Conservation (phyloP, 1,140 invertebrate species). For the Doryteuthis pealeii region DNA sequence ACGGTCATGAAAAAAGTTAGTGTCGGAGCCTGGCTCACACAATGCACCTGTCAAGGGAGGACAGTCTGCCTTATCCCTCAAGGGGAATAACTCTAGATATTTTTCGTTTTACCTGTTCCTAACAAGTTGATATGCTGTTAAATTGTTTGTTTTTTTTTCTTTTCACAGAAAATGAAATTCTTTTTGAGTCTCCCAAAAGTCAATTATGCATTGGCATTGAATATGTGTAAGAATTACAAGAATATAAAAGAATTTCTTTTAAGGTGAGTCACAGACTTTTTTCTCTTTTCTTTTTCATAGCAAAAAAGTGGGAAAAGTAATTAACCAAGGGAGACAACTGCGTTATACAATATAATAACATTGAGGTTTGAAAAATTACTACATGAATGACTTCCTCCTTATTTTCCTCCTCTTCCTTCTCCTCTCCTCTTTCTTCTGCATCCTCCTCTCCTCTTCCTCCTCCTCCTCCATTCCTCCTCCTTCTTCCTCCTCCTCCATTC, state of each 20-base stretch:
- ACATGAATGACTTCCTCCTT: no score
- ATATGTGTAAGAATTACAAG: background rate
- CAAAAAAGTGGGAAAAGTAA: no score
- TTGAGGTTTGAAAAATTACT: no score
- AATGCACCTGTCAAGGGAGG: background rate
- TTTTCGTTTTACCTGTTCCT: background rate
- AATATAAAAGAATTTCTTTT: background rate
- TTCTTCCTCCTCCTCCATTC: constrained; percentile 4
- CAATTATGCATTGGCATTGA: background rate
- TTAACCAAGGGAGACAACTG: no score
- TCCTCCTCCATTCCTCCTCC: background rate
- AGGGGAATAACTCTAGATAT: no score
- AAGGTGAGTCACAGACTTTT: background rate
- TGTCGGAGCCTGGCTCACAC: no score
- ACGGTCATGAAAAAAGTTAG: no score
- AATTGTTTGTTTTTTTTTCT: background rate
- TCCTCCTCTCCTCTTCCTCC: background rate
- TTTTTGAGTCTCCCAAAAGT: background rate
- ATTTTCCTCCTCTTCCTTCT: background rate
- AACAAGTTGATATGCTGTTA: background rate
- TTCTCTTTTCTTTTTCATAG: background rate
- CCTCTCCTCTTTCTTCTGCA: no score
- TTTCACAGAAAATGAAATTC: background rate
- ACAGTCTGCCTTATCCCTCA: background rate
- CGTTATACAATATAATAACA: no score